A percentile compares a stretch with the other conserved stretches of the same genome.
Evolutionary conservation across 1,140 invertebrate genomes (phyloP).

Genomic region (Paramacrobiotus metropolitanus): DNA sequence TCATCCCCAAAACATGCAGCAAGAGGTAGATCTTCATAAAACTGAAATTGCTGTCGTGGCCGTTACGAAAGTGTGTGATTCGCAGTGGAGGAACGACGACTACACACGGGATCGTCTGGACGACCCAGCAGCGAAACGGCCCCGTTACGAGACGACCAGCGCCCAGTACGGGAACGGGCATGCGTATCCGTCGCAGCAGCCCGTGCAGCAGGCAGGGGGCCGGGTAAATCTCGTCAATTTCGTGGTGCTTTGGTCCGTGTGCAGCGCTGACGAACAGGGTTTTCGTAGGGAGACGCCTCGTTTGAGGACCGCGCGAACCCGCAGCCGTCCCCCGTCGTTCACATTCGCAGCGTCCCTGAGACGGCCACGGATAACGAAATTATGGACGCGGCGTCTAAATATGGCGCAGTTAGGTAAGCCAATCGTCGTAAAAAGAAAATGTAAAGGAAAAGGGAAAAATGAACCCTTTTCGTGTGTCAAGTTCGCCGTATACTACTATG

Average conservation of each 20-base stretch:
- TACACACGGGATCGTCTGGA: too few relatives aligned
- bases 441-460: too few relatives aligned
- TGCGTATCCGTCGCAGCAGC: background rate
- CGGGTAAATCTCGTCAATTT: background rate
- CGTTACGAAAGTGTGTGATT: too few relatives aligned
- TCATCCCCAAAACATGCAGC: too few relatives aligned
- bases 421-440: background rate
- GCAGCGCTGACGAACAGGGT: background rate
- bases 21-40: too few relatives aligned
- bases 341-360: conserved; percentile 21
- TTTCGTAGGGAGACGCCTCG: background rate
- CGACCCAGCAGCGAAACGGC: background rate
- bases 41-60: too few relatives aligned
- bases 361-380: conserved; percentile 19
- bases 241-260: background rate
- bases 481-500: too few relatives aligned
- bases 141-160: background rate
- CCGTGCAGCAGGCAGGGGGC: background rate
- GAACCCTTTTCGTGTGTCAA: too few relatives aligned
- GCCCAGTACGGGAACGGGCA: background rate
- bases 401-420: conserved; percentile 20
- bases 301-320: conserved; percentile 13
- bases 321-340: conserved; percentile 20
- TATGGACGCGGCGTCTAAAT: conserved; percentile 20
- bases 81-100: too few relatives aligned